Evolutionary conservation across 2,113 vertebrate species (phyloP).

Genomic region (Ptyas mucosa): DNA sequence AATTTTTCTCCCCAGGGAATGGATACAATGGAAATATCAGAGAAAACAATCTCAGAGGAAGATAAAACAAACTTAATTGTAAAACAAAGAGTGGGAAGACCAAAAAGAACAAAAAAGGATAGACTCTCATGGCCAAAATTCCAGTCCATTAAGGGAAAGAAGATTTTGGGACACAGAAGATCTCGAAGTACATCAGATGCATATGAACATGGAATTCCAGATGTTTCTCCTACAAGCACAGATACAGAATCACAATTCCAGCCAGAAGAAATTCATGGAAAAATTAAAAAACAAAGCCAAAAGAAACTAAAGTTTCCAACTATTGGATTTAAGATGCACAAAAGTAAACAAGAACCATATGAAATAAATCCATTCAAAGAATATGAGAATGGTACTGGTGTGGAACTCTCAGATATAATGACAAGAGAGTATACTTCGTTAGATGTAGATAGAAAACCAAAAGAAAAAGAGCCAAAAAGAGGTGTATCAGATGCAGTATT

Average conservation of each 20-base stretch:
- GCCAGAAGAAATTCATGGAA: slow-evolving; percentile 27
- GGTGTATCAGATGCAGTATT: slow-evolving; percentile 39
- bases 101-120: slow-evolving; percentile 65
- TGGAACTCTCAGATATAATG: slow-evolving; percentile 22
- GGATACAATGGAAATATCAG: slow-evolving; percentile 41
- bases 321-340: slow-evolving; percentile 63
- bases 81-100: slow-evolving; percentile 53
- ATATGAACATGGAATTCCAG: slow-evolving; percentile 44
- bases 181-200: slow-evolving; percentile 77
- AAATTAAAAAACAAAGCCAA: slow-evolving; percentile 43
- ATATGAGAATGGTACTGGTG: slow-evolving; percentile 35
- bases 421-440: slow-evolving; percentile 43
- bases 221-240: slow-evolving; percentile 64
- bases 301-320: slow-evolving; percentile 57
- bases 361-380: slow-evolving; percentile 47
- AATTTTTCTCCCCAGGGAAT: slow-evolving; percentile 6
- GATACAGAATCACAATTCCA: slow-evolving; percentile 62
- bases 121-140: slow-evolving; percentile 77
- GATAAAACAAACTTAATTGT: slow-evolving; percentile 64
- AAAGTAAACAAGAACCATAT: slow-evolving; percentile 52
- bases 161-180: slow-evolving; percentile 61
- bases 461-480: slow-evolving; percentile 15
- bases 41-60: slow-evolving; percentile 48
- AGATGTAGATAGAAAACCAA: slow-evolving; percentile 33
- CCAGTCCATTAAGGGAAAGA: slow-evolving; percentile 63